phyloP scores from a whole-genome alignment of 2,888 invertebrate genomes.

The Mechanitis mazaeus region DNA sequence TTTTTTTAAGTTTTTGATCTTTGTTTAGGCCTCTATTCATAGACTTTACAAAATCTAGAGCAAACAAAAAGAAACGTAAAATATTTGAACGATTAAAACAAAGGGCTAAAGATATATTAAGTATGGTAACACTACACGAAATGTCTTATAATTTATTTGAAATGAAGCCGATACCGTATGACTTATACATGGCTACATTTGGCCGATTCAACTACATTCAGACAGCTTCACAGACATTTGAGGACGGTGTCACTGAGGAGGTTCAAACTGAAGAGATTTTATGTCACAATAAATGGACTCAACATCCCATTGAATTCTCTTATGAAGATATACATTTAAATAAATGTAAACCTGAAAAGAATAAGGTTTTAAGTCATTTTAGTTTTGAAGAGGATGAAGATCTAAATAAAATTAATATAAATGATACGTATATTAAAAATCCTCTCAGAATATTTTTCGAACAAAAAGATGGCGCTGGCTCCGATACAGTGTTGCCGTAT shows the following conservation, averaged over 20 bases:
- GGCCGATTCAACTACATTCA: constrained; percentile 62
- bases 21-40: constrained; percentile 59
- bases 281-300: constrained; percentile 59
- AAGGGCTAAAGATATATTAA: constrained; percentile 59
- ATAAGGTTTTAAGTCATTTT: constrained; percentile 46
- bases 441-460: constrained; percentile 61
- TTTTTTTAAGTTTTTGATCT: neutral
- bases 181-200: constrained; percentile 65
- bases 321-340: constrained; percentile 46
- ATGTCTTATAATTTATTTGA: constrained; percentile 64
- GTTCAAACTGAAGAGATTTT: constrained; percentile 60
- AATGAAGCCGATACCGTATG: constrained; percentile 71
- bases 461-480: constrained; percentile 63
- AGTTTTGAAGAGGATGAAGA: constrained; percentile 28
- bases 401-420: constrained; percentile 30
- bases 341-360: constrained; percentile 27
- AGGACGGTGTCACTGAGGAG: constrained; percentile 60
- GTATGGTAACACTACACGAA: constrained; percentile 65
- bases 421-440: constrained; percentile 47
- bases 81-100: constrained; percentile 49
- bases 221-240: constrained; percentile 61
- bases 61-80: constrained; percentile 49
- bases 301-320: constrained; percentile 62
- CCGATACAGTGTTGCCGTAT: constrained; percentile 51
- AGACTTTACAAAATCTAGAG: constrained; percentile 59